phyloP scores from a whole-genome alignment of 2,797 vertebrate species.

The Vespertilio murinus region DNA sequence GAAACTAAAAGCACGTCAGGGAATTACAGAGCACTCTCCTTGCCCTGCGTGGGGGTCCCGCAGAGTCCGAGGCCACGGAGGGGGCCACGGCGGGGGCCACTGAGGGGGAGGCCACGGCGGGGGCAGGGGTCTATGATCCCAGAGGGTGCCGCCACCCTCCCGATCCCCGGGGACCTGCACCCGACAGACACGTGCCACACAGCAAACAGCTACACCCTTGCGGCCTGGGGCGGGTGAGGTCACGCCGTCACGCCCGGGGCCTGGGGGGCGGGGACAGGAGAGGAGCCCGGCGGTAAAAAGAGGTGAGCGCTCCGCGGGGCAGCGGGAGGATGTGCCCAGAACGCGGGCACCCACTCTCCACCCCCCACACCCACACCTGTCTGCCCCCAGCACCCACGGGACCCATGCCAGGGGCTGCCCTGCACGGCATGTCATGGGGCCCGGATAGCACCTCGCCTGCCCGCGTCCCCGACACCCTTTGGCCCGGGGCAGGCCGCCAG shows the following conservation, averaged over 20 bases:
- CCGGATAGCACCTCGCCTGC: neutral
- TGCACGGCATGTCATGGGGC: neutral
- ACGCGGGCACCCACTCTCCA: neutral
- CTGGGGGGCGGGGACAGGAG: fast-evolving
- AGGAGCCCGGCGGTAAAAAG: neutral
- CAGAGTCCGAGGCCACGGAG: no score
- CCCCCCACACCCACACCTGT: neutral
- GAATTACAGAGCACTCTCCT: neutral
- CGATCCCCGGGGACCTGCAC: neutral
- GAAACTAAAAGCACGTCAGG: neutral
- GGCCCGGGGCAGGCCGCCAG: neutral
- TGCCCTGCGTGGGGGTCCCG: fast-evolving
- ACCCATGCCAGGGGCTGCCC: neutral
- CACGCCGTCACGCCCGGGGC: fast-evolving
- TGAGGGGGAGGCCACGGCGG: neutral
- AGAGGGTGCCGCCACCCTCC: neutral
- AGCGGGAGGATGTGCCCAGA: neutral
- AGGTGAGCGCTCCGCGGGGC: neutral
- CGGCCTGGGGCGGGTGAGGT: fast-evolving
- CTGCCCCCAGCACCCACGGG: neutral
- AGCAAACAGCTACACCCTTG: neutral
- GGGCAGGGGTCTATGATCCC: fast-evolving
- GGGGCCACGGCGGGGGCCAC: no score
- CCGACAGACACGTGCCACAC: neutral
- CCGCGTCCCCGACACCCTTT: neutral